Percentiles rank a stretch among this genome's conserved stretches.
phyloP scores from a whole-genome alignment of 2,797 vertebrate species.

The Sebastes matsubarae region DNA sequence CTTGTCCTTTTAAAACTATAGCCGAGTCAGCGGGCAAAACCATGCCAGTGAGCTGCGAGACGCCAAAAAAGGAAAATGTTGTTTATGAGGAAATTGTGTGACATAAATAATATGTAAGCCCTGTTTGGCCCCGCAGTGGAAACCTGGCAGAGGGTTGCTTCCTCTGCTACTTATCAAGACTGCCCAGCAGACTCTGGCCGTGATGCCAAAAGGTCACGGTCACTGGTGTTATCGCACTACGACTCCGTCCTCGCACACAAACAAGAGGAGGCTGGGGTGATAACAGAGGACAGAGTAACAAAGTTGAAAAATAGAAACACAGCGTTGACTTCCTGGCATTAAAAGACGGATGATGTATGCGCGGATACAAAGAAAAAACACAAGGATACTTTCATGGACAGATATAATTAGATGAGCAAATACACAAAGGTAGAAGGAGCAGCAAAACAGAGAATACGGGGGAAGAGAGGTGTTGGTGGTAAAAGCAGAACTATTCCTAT shows the following conservation, averaged over 20 bases:
- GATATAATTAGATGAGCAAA: conserved; percentile 41
- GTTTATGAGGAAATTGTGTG: conserved; percentile 72
- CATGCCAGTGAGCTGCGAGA: conserved; percentile 32
- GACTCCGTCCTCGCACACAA: conserved; percentile 65
- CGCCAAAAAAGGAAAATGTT: conserved; percentile 60
- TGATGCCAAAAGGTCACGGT: conserved; percentile 71
- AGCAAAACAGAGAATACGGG: not conserved
- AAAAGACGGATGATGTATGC: conserved; percentile 46
- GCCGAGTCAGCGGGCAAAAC: conserved; percentile 49
- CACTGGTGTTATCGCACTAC: conserved; percentile 62
- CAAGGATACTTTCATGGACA: conserved; percentile 12
- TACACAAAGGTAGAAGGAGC: not conserved
- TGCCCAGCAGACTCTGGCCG: conserved; percentile 69
- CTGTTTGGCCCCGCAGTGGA: conserved; percentile 67
- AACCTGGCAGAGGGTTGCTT: conserved; percentile 71
- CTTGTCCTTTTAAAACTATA: conserved; percentile 46
- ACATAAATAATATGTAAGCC: conserved; percentile 73
- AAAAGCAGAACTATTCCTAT: not conserved
- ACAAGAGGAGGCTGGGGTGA: conserved; percentile 72
- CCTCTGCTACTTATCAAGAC: conserved; percentile 77
- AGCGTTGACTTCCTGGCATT: conserved; percentile 63
- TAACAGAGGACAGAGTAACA: conserved; percentile 62
- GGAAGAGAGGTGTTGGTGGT: not conserved
- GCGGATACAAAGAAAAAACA: conserved; percentile 46
- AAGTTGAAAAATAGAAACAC: conserved; percentile 72